Base-by-base conservation (phyloP, 2,113 vertebrate species). In the Delphinus delphis region DNA sequence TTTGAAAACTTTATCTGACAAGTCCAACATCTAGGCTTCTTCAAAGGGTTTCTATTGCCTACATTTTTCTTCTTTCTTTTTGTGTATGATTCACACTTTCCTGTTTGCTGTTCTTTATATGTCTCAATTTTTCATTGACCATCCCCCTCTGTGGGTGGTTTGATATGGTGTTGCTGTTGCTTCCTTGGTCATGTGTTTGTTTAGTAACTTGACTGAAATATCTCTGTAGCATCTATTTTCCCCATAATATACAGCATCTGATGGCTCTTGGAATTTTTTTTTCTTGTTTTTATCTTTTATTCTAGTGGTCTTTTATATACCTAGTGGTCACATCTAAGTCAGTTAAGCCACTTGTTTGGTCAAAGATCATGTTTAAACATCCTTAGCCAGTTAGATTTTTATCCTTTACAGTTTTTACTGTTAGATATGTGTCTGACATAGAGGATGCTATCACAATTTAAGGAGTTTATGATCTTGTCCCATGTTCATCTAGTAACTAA, bases 141-240 rank as follows among this genome's bases (percentile, higher is more conserved):
- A 1, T 1, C 20, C 1, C 20, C 18, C 0, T 31, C 12, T 0
- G 25, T 7, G 1, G 31, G 28, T 15, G 3, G 2, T 11, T 12
- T 71, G 47, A 47, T 47, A 50, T 28, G 7, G 8, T 53, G 53
- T 17, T 68, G 3, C 17, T 94, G 21, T 15, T 28, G n/a, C 8
- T 38, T 85, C 3, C 6, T 80, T 83, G 3, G 31, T 36, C 47
- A 36, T 41, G 8, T 31, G 7, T 77, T 53, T 71, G 2, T 44
- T 47, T 60, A 28, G 4, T 73, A 25, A 80, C 6, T 38, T 67
- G 44, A 2, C 2, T 76, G 9, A 50, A 21, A 1, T 23, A 26
- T 1, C 1, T n/a, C 11, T 33, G 8, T 26, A 0, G 33, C 28
- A 1, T 88, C 44, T 60, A 13, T 62, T 80, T 58, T 25, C 62